Conservation (phyloP, 2,888 invertebrate genomes). For the Halictus quadricinctus region DNA sequence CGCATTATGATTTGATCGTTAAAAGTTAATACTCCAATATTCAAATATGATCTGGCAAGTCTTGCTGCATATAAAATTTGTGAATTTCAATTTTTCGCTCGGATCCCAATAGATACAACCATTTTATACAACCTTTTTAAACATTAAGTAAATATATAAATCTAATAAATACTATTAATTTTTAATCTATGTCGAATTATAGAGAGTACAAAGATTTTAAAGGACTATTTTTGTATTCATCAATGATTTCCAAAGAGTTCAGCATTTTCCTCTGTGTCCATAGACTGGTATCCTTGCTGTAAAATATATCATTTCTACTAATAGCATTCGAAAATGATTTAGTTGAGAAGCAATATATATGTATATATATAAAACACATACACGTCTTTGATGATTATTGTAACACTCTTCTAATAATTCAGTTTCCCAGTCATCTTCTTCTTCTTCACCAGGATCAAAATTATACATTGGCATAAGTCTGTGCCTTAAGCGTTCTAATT, state of each 20-base stretch:
- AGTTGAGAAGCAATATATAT: constrained; percentile 20
- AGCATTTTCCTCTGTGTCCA: constrained; percentile 79
- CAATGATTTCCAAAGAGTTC: constrained; percentile 77
- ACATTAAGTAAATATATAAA: constrained; percentile 42
- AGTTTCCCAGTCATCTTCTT: constrained; percentile 88
- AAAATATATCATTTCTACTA: constrained; percentile 71
- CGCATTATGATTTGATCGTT: background rate
- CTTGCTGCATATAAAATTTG: constrained; percentile 37
- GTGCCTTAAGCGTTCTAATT: constrained; percentile 85
- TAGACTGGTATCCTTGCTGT: constrained; percentile 80
- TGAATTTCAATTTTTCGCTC: constrained; percentile 31
- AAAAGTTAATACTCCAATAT: constrained; percentile 21
- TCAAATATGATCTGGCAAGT: constrained; percentile 4
- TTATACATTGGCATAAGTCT: constrained; percentile 87
- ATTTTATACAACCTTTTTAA: constrained; percentile 40
- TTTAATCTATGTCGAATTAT: constrained; percentile 42
- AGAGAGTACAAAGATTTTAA: constrained; percentile 49
- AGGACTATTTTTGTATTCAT: constrained; percentile 48
- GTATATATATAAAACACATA: constrained; percentile 59
- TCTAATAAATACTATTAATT: constrained; percentile 47
- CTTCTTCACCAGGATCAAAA: constrained; percentile 87
- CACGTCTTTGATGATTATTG: constrained; percentile 78
- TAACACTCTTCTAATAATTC: constrained; percentile 83
- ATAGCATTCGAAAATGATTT: constrained; percentile 12
- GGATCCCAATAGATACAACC: constrained; percentile 28